Percentiles rank a stretch among this genome's conserved stretches.
These are phyloP conservation scores for Piliocolobus tephrosceles DNA, from an alignment of 2,113 vertebrate genomes.

Conservation along the genomic window DNA sequence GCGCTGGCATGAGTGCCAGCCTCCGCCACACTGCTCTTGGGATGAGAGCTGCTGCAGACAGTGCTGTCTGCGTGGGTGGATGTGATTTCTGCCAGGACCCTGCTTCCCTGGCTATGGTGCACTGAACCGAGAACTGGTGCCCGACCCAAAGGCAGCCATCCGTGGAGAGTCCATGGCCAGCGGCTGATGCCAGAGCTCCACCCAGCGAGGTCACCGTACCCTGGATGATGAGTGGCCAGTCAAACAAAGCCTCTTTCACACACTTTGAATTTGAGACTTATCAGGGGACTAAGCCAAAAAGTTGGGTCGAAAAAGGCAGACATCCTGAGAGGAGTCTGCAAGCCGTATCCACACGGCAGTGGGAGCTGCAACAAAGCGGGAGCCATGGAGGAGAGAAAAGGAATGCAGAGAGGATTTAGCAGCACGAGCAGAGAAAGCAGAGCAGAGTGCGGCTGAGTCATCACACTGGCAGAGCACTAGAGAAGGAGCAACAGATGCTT, in stretches of 20 bases:
- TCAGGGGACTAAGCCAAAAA: neutral
- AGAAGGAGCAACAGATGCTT: neutral
- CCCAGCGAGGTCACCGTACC: neutral
- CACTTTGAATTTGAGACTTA: neutral
- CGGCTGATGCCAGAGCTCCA: neutral
- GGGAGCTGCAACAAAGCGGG: neutral
- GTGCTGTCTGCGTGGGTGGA: neutral
- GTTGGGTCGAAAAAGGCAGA: neutral
- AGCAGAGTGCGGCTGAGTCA: neutral
- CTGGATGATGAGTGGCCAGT: neutral
- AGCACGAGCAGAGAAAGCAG: neutral
- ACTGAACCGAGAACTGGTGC: neutral
- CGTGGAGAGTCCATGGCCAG: neutral
- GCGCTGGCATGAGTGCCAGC: neutral
- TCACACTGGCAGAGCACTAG: neutral
- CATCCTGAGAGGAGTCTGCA: neutral
- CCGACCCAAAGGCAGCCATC: neutral
- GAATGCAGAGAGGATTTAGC: neutral
- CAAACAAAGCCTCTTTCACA: neutral
- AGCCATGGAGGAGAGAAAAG: neutral
- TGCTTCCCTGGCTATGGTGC: neutral
- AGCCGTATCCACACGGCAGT: neutral
- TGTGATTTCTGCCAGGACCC: neutral
- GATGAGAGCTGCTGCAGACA: neutral
- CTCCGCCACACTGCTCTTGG: neutral